Evolutionary conservation across 2,888 invertebrate genomes (phyloP), one percentile per base, ranked within the genome.

Genomic region (Apomyelois bistriatella): DNA sequence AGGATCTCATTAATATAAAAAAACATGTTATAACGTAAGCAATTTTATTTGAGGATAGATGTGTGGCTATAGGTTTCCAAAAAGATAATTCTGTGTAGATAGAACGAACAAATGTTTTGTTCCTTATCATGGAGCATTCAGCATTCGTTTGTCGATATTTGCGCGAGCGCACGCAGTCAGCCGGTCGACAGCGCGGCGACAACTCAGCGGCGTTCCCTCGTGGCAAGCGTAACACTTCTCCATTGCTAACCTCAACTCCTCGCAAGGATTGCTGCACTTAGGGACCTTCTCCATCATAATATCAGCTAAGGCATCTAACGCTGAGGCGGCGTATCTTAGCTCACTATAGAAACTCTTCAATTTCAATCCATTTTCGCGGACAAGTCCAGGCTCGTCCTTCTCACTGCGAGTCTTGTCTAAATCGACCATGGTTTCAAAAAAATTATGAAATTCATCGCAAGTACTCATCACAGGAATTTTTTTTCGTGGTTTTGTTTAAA

Each of bases 121-220:
- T 10, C 10, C 8, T 32, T 32, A 32, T 6, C 32, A 7, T 6
- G 13, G n/a, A 0, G 43, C 28, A 15, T 8, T 1, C 3, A 13
- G 36, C 12, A 48, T 17, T 17, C 35, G 37, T 32, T 46, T 46
- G 1, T 32, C 6, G n/a, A 15, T 32, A 2, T 46, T 6, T 1
- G 57, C 48, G 15, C 67, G 69, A 5, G 64, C 67, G 47, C 76
- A 76, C 41, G 65, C 58, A 13, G 57, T 54, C 41, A 72, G 66
- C 22, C 64, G 50, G 3, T 48, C 42, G 8, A 72, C 69, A 3
- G 60, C 48, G 4, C 62, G 48, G 4, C 60, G 52, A 52, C 77
- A 77, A 5, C 67, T 53, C 4, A 71, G 59, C 0, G 70, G 53
- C 16, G 64, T 48, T 0, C 48, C 36, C 8, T 37, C 41, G 36